Conservation (phyloP, 2,888 invertebrate species). For the Macropis europaea region DNA sequence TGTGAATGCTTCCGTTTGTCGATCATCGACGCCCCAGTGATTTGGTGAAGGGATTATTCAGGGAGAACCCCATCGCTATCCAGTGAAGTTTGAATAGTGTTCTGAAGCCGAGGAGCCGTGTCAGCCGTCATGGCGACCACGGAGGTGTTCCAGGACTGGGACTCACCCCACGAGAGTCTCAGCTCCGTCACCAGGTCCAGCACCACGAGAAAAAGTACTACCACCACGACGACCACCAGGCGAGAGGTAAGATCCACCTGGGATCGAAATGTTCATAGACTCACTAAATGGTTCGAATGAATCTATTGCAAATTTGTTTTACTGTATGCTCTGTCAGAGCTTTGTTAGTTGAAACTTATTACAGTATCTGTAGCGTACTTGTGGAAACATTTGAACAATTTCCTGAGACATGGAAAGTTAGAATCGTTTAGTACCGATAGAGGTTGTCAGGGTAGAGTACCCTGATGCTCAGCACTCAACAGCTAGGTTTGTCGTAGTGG, state of each 20-base stretch:
- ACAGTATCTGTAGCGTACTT: too few species aligned
- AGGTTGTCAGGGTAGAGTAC: too few species aligned
- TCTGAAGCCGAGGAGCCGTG: not conserved
- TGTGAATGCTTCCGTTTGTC: not conserved
- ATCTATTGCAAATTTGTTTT: too few species aligned
- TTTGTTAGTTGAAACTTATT: too few species aligned
- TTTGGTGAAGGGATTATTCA: conserved; percentile 35
- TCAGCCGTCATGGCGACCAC: conserved; percentile 74
- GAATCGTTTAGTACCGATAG: too few species aligned
- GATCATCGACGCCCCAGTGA: conserved; percentile 25
- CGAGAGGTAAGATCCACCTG: conserved; percentile 67
- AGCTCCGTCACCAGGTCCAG: conserved; percentile 67
- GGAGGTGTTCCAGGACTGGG: conserved; percentile 78
- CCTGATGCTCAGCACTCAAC: too few species aligned
- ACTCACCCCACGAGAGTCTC: conserved; percentile 73
- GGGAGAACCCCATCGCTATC: not conserved
- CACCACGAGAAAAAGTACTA: conserved; percentile 57
- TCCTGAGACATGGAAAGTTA: too few species aligned
- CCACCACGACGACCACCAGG: conserved; percentile 48
- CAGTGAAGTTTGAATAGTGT: conserved; percentile 52
- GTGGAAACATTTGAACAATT: too few species aligned
- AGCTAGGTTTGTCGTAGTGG: too few species aligned
- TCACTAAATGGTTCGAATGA: too few species aligned
- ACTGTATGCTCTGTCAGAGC: too few species aligned
- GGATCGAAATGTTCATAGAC: not conserved